A percentile compares a stretch with the other conserved stretches of the same genome.
Conservation (phyloP, 2,888 invertebrate genomes). For the Lathronympha strigana region DNA sequence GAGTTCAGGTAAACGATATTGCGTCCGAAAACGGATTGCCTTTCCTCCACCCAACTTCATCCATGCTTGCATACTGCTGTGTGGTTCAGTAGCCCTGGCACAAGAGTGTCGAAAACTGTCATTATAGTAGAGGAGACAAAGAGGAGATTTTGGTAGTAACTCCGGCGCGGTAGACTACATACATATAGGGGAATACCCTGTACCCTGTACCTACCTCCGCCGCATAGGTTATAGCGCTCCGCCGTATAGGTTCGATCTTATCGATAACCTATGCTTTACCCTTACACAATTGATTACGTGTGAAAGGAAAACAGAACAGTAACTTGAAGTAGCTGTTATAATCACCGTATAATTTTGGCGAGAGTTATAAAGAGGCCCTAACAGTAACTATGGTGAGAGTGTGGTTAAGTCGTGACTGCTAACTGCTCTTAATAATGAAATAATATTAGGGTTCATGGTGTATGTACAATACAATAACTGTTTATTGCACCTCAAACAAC, state of each 20-base stretch:
- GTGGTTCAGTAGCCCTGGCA: background rate
- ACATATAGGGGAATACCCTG: too few relatives aligned
- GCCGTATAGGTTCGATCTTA: too few relatives aligned
- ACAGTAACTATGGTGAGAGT: background rate
- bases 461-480: too few relatives aligned
- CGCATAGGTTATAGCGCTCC: too few relatives aligned
- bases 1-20: background rate
- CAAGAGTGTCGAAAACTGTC: too few relatives aligned
- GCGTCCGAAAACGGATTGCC: background rate
- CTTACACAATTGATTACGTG: constrained; percentile 10
- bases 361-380: constrained; percentile 10
- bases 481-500: too few relatives aligned
- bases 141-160: too few relatives aligned
- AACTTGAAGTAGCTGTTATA: constrained; percentile 1
- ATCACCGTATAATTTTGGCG: constrained; percentile 15
- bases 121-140: too few relatives aligned
- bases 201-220: too few relatives aligned
- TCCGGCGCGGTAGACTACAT: too few relatives aligned
- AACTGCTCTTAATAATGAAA: constrained; percentile 3
- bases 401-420: constrained; percentile 3
- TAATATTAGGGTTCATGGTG: too few relatives aligned
- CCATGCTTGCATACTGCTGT: background rate
- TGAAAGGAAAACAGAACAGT: constrained; percentile 1
- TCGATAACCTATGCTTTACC: constrained; percentile 8
- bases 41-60: background rate